Evolutionary conservation across 1,140 invertebrate species (phyloP).

Genomic region (Sinella curviseta): DNA sequence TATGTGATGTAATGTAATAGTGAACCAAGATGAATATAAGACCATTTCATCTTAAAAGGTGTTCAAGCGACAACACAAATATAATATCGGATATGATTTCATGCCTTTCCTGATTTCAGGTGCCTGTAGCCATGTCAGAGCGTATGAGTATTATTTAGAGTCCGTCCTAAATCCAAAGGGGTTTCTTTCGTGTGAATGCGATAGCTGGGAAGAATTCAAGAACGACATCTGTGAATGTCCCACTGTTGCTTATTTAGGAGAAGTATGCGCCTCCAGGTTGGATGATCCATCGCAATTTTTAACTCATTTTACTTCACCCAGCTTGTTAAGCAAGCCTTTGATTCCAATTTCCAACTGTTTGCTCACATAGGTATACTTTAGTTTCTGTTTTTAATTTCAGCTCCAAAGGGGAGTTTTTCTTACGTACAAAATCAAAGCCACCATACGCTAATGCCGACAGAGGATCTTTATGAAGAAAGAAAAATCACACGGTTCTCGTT

Average conservation of each 20-base stretch:
- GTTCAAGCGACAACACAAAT: too few relatives aligned
- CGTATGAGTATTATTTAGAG: background rate
- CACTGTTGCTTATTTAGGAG: background rate
- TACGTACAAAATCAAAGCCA: background rate
- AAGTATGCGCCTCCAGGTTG: background rate
- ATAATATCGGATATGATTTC: too few relatives aligned
- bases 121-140: background rate
- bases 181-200: background rate
- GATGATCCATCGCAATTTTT: too few relatives aligned
- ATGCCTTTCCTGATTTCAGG: background rate
- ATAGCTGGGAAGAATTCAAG: background rate
- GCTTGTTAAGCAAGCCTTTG: too few relatives aligned
- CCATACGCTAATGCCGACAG: background rate
- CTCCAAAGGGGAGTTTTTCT: background rate
- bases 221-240: background rate
- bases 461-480: too few relatives aligned
- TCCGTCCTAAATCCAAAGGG: background rate
- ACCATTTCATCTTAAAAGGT: too few relatives aligned
- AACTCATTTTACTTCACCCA: too few relatives aligned
- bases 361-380: too few relatives aligned
- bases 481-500: too few relatives aligned
- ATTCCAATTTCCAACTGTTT: too few relatives aligned
- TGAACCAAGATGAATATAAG: too few relatives aligned
- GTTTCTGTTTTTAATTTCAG: background rate
- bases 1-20: too few relatives aligned